phyloP scores from a whole-genome alignment of 2,797 vertebrate genomes.

The Eulemur albifrons region DNA sequence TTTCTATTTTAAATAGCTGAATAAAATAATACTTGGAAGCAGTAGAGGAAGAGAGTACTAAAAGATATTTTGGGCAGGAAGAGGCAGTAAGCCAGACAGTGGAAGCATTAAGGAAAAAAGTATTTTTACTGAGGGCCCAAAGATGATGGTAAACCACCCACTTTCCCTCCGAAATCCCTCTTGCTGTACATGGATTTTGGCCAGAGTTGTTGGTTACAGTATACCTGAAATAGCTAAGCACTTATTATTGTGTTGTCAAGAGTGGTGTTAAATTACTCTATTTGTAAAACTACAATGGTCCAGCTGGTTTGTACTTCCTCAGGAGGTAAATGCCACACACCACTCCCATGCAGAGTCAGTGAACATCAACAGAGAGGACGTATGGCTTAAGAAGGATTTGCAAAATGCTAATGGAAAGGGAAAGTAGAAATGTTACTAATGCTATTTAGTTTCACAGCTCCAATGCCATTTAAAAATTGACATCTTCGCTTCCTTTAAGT shows the following conservation, averaged over 20 bases:
- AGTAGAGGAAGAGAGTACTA: neutral
- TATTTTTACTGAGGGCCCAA: neutral
- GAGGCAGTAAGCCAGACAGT: neutral
- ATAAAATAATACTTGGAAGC: neutral
- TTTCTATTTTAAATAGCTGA: neutral
- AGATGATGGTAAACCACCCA: neutral
- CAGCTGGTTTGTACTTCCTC: slow-evolving; percentile 19
- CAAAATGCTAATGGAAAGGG: neutral
- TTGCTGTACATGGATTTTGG: neutral
- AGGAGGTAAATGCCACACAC: neutral
- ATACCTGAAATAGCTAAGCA: slow-evolving; percentile 39
- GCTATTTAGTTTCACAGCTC: neutral
- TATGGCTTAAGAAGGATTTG: neutral
- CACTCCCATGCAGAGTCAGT: neutral
- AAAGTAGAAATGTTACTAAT: neutral
- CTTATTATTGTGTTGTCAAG: slow-evolving; percentile 12
- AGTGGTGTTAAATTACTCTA: slow-evolving; percentile 52
- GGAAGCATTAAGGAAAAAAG: neutral
- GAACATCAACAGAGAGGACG: neutral
- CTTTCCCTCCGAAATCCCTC: neutral
- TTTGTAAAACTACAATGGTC: slow-evolving; percentile 3
- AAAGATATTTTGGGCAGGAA: neutral
- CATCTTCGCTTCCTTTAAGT: neutral
- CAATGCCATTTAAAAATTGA: neutral
- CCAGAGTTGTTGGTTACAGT: slow-evolving; percentile 54